A percentile compares a stretch with the other conserved stretches of the same genome.
phyloP scores from a whole-genome alignment of 1,140 invertebrate species.

The Armadillidium nasatum region DNA sequence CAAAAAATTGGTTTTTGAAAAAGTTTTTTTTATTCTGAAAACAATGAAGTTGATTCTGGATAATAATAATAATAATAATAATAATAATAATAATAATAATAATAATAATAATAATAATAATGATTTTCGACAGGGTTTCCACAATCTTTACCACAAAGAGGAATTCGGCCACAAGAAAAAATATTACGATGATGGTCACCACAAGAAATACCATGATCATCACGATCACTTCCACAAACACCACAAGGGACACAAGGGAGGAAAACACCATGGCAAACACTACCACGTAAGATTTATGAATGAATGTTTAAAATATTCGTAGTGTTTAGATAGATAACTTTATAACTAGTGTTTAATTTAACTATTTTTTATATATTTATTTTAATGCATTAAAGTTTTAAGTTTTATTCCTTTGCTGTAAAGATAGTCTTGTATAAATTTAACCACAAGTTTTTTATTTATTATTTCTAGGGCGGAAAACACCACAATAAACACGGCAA shows the following conservation, averaged over 20 bases:
- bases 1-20: no score
- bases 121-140: slow-evolving; percentile 40
- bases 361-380: neutral
- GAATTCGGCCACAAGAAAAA: slow-evolving; percentile 45
- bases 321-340: neutral
- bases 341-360: neutral
- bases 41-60: no score
- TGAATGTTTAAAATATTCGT: neutral
- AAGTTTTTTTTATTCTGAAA: no score
- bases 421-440: no score
- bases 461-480: slow-evolving; percentile 26
- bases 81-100: no score
- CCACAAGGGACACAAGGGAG: slow-evolving; percentile 39
- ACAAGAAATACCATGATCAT: slow-evolving; percentile 39
- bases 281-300: slow-evolving; percentile 19
- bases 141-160: slow-evolving; percentile 46
- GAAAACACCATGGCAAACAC: slow-evolving; percentile 37
- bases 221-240: slow-evolving; percentile 39
- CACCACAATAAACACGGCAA: slow-evolving; percentile 37
- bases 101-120: neutral
- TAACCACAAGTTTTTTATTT: neutral
- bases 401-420: neutral
- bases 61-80: no score
- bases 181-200: slow-evolving; percentile 42
- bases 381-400: neutral